phyloP scores from a whole-genome alignment of 2,888 invertebrate species.

The Heliconius cydno region DNA sequence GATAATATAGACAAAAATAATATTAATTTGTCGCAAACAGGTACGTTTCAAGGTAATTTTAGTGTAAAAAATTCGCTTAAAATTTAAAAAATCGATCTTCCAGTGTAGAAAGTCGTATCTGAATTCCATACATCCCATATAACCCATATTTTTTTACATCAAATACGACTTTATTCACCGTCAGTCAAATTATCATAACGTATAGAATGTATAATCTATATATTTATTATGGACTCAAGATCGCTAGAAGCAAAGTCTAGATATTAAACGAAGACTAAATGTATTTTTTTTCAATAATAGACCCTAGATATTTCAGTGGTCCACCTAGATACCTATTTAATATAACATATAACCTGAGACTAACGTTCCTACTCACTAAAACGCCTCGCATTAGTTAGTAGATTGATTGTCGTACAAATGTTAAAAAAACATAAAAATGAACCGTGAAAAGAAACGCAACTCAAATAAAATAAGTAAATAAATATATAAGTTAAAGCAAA shows the following conservation, averaged over 20 bases:
- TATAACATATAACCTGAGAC: slow-evolving; percentile 39
- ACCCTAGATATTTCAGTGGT: slow-evolving; percentile 41
- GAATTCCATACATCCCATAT: background rate
- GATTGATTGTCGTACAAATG: background rate
- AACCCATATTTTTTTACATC: background rate
- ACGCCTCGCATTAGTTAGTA: background rate
- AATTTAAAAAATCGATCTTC: slow-evolving; percentile 17
- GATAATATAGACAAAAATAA: slow-evolving; percentile 3
- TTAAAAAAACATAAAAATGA: background rate
- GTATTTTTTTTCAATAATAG: slow-evolving; percentile 24
- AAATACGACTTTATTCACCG: background rate
- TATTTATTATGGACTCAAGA: slow-evolving; percentile 28
- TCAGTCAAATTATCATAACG: slow-evolving; percentile 2
- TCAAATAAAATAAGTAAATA: slow-evolving; percentile 16
- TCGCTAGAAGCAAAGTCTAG: slow-evolving; percentile 42
- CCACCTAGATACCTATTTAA: slow-evolving; percentile 41
- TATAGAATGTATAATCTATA: slow-evolving; percentile 21
- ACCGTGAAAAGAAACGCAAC: slow-evolving; percentile 19
- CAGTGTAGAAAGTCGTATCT: background rate
- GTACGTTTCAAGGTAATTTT: slow-evolving; percentile 30
- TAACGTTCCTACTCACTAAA: slow-evolving; percentile 1
- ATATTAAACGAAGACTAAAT: slow-evolving; percentile 32
- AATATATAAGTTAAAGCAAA: slow-evolving; percentile 34
- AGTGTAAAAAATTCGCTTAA: slow-evolving; percentile 27
- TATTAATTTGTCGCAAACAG: slow-evolving; percentile 22